phyloP scores from a whole-genome alignment of 2,888 invertebrate genomes.

The Acanthosoma haemorrhoidale region DNA sequence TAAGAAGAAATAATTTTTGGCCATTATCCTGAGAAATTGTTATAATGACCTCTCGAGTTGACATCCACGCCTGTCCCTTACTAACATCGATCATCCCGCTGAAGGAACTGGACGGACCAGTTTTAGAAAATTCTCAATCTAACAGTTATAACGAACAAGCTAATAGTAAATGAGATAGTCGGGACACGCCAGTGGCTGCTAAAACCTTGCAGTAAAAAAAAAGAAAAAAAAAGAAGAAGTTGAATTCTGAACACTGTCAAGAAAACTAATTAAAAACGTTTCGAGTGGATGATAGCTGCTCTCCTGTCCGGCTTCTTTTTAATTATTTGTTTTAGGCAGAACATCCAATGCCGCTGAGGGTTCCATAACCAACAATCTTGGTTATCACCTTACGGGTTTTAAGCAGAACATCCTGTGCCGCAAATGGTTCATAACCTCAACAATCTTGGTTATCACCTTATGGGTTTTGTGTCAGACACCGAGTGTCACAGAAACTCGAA shows the following conservation, averaged over 20 bases:
- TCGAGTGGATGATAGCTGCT: neutral
- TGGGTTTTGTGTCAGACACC: too few relatives aligned
- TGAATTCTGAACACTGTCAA: neutral
- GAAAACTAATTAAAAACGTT: neutral
- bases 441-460: too few relatives aligned
- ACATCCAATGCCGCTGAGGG: too few relatives aligned
- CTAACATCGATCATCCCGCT: neutral
- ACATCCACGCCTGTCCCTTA: neutral
- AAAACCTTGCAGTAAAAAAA: too few relatives aligned
- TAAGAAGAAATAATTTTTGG: too few relatives aligned
- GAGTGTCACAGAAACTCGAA: too few relatives aligned
- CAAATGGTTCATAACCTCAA: too few relatives aligned
- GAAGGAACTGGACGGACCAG: neutral
- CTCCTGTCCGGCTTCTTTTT: neutral
- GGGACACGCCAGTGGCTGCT: neutral
- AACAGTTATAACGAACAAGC: constrained; percentile 8
- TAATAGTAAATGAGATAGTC: constrained; percentile 8
- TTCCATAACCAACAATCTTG: too few relatives aligned
- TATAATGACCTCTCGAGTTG: too few relatives aligned
- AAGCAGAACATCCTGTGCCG: too few relatives aligned
- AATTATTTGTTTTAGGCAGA: constrained; percentile 14
- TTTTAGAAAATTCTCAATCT: constrained; percentile 3
- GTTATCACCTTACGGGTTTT: too few relatives aligned
- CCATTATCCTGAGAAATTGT: too few relatives aligned
- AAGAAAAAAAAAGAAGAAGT: neutral